phyloP scores from a whole-genome alignment of 2,797 vertebrate species.

The Mastacembelus armatus region DNA sequence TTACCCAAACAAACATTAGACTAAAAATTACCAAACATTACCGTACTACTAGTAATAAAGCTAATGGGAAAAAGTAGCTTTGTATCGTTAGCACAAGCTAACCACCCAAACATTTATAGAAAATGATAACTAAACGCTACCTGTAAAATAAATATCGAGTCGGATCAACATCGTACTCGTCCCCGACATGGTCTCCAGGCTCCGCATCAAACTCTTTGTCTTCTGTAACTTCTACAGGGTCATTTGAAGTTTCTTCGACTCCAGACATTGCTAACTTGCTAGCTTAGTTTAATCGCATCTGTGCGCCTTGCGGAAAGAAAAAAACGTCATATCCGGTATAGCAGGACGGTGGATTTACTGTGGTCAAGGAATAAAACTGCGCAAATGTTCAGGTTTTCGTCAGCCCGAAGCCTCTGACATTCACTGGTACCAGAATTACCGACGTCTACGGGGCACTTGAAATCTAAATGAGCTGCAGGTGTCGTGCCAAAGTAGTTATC shows the following conservation, averaged over 20 bases:
- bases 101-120: neutral
- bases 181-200: constrained; percentile 39
- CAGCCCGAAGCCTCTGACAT: too few relatives aligned
- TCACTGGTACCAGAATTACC: too few relatives aligned
- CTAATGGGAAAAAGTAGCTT: neutral
- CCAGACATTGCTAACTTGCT: constrained; percentile 68
- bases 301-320: neutral
- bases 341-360: neutral
- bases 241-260: constrained; percentile 53
- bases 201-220: constrained; percentile 54
- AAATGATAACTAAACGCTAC: constrained; percentile 45
- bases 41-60: too few relatives aligned
- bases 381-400: neutral
- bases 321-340: constrained; percentile 51
- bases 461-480: too few relatives aligned
- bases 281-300: constrained; percentile 29
- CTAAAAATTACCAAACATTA: too few relatives aligned
- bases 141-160: constrained; percentile 78
- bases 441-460: too few relatives aligned
- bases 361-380: too few relatives aligned
- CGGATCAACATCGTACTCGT: constrained; percentile 60
- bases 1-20: too few relatives aligned
- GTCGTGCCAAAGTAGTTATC: too few relatives aligned
- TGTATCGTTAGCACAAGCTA: constrained; percentile 26
- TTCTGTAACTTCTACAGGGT: constrained; percentile 49